Evolutionary conservation across 2,797 vertebrate species (phyloP).

Genomic region (Peromyscus aztecus): DNA sequence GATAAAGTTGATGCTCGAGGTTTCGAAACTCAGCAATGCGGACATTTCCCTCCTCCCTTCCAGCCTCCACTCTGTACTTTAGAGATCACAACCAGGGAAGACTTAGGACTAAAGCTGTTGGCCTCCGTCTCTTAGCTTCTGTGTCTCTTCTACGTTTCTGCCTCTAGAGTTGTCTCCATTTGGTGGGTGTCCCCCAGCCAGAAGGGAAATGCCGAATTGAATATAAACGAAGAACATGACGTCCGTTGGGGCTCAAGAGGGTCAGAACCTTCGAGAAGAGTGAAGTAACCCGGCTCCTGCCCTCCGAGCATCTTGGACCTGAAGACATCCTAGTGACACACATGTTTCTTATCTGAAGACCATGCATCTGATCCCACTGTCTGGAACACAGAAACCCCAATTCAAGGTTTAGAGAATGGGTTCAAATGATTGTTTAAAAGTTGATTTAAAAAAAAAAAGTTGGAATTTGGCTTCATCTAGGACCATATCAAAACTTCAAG

Average conservation of each 20-base stretch:
- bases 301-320: neutral
- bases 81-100: neutral
- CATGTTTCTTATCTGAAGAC: neutral
- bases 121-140: neutral
- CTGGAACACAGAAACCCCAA: neutral
- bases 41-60: neutral
- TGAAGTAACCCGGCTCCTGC: neutral
- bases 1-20: neutral
- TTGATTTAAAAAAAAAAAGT: neutral
- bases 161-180: slow-evolving; percentile 89
- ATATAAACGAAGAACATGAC: slow-evolving; percentile 86
- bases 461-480: slow-evolving; percentile 27
- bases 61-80: neutral
- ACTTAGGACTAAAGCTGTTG: neutral
- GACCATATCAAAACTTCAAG: slow-evolving; percentile 26
- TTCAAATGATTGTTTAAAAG: neutral
- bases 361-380: neutral
- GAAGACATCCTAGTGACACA: neutral
- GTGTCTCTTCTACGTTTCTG: slow-evolving; percentile 59
- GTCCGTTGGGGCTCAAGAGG: neutral
- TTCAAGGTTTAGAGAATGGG: neutral
- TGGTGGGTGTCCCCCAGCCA: slow-evolving; percentile 91
- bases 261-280: neutral
- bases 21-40: neutral
- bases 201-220: slow-evolving; percentile 86